Conservation (phyloP, 2,113 vertebrate species). For the Strix uralensis region DNA sequence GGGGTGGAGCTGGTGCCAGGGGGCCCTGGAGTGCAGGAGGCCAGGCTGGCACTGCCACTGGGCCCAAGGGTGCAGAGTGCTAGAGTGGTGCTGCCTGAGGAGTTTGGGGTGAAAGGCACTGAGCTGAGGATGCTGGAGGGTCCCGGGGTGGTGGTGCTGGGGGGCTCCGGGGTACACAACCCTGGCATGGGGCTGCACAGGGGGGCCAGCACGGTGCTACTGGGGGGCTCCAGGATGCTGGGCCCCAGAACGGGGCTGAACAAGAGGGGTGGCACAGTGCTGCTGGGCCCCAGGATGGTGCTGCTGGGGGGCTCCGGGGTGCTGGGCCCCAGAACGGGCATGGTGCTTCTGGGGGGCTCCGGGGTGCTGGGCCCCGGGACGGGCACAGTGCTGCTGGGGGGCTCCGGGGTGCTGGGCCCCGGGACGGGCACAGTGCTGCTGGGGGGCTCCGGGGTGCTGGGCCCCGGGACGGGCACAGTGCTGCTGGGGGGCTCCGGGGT, state of each 20-base stretch:
- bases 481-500: not conserved
- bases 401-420: not conserved
- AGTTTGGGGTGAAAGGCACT: not conserved
- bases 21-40: not conserved
- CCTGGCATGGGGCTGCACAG: too few relatives aligned
- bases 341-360: not conserved
- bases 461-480: too few relatives aligned
- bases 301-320: too few relatives aligned
- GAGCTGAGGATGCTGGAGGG: not conserved
- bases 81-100: not conserved
- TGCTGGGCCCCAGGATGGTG: not conserved
- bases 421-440: accelerated
- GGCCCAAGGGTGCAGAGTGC: not conserved
- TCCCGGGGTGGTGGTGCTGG: accelerated
- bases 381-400: accelerated
- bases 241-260: not conserved
- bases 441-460: accelerated
- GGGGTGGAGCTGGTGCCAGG: not conserved
- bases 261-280: too few relatives aligned
- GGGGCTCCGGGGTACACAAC: accelerated
- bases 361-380: not conserved
- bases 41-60: not conserved
- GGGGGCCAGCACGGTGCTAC: accelerated
- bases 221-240: accelerated
- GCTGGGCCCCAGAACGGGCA: accelerated